phyloP scores from a whole-genome alignment of 2,797 vertebrate species.

The Rhabdomys pumilio region DNA sequence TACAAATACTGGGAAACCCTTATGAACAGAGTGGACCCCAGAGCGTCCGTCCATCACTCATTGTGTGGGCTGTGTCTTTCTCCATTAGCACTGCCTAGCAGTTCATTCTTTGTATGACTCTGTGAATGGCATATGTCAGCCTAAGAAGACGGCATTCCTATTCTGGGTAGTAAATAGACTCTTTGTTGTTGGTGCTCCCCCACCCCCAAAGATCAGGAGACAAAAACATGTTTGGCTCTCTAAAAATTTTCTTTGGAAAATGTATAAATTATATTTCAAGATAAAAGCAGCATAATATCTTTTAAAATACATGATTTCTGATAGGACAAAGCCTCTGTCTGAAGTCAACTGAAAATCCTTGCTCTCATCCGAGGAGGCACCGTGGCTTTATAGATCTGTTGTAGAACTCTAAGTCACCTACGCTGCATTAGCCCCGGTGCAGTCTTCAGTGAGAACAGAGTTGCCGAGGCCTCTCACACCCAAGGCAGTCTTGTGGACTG shows the following conservation, averaged over 20 bases:
- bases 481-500: constrained; percentile 60
- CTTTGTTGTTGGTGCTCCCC: constrained; percentile 56
- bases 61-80: constrained; percentile 80
- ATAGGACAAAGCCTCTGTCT: not conserved
- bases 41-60: constrained; percentile 74
- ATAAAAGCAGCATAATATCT: constrained; percentile 70
- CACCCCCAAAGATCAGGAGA: constrained; percentile 65
- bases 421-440: not conserved
- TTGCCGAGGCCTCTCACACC: not conserved
- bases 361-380: constrained; percentile 3
- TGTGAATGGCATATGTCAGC: constrained; percentile 81
- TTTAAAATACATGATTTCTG: constrained; percentile 56
- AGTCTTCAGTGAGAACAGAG: constrained; percentile 33
- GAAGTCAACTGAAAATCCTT: constrained; percentile 55
- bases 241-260: constrained; percentile 71
- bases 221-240: constrained; percentile 71
- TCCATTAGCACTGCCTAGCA: constrained; percentile 65
- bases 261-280: constrained; percentile 67
- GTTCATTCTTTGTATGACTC: constrained; percentile 83
- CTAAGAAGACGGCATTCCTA: constrained; percentile 82
- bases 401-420: not conserved
- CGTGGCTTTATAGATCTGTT: not conserved
- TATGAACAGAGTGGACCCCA: constrained; percentile 70
- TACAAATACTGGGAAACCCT: constrained; percentile 74
- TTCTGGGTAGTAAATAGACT: constrained; percentile 81